Conservation (phyloP, 2,888 invertebrate genomes). For the Heliconius charithonia region DNA sequence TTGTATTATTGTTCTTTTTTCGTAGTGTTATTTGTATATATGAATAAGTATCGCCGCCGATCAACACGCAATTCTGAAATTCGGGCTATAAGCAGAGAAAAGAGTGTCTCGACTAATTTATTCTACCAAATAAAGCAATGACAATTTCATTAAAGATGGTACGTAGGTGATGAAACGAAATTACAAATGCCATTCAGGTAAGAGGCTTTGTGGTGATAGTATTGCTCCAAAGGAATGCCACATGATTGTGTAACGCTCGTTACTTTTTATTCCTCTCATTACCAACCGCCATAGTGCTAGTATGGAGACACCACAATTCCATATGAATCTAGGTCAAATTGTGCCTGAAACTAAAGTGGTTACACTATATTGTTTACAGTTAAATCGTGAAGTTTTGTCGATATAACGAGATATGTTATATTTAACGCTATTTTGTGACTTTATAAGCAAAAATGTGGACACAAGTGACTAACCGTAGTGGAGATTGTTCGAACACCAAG, state of each 20-base stretch:
- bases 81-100: background rate
- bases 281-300: slow-evolving; percentile 29
- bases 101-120: background rate
- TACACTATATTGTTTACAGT: slow-evolving; percentile 3
- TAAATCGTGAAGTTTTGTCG: background rate
- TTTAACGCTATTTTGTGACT: too few species aligned
- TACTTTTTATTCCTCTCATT: slow-evolving; percentile 62
- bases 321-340: slow-evolving; percentile 3
- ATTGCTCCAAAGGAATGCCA: slow-evolving; percentile 55
- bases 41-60: background rate
- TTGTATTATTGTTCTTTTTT: too few species aligned
- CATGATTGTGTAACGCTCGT: slow-evolving; percentile 60
- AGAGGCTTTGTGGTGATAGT: slow-evolving; percentile 44
- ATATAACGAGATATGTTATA: background rate
- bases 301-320: slow-evolving; percentile 15
- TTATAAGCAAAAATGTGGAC: too few species aligned
- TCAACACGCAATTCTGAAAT: background rate
- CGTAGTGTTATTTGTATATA: too few species aligned
- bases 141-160: slow-evolving; percentile 44
- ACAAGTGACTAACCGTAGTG: too few species aligned
- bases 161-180: slow-evolving; percentile 42
- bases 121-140: slow-evolving; percentile 24
- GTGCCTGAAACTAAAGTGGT: slow-evolving; percentile 19
- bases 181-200: slow-evolving; percentile 45
- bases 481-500: too few species aligned